Base-by-base conservation (phyloP, 35 echinoderm and acorn worm genomes). In the Ptychodera flava region DNA sequence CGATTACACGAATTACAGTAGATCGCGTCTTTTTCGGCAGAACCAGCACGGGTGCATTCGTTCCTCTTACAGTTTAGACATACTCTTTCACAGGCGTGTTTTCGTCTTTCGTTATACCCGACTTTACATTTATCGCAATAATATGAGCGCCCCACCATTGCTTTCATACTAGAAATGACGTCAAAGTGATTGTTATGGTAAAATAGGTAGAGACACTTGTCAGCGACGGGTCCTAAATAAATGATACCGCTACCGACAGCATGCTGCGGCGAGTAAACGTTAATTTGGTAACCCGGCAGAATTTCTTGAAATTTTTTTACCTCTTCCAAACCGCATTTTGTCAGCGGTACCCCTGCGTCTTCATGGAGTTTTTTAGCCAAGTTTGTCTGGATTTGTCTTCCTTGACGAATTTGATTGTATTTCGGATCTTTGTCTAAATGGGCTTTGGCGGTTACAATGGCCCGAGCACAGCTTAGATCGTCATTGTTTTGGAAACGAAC, bases 391-490 rank as follows among this genome's bases (percentile, higher is more conserved):
- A 88, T 78, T 76, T 85, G 88, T 16, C 82, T 0, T 78, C 86
- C 87, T 38, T 85, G 33, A 28, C 76, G 27, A 31, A 53, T 84
- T 16, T 80, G 22, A 31, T 35, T 32, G 36, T 53, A 86, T 53
- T 90, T 77, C 38, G 78, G 85, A 37, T 84, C 85, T 1, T 87
- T 78, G 84, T 88, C 83, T 6, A 77, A 84, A 32, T 37, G 79
- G 33, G 89, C 85, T 29, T 88, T 91, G 16, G 76, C 85, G 0
- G 93, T 94, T 31, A 88, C 89, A 30, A 94, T 91, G 0, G 92
- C 93, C 79, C 83, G 84, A 1, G 85, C 77, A 77, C 85, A 94
- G 78, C 93, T 88, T 37, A 91, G 76, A 30, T 91, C 78, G 31
- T 87, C 86, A 28, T 88, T 12, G 38, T 75, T 77, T 77, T 77